Evolutionary conservation across 2,888 invertebrate genomes (phyloP).

Genomic region (Pammene aurita): DNA sequence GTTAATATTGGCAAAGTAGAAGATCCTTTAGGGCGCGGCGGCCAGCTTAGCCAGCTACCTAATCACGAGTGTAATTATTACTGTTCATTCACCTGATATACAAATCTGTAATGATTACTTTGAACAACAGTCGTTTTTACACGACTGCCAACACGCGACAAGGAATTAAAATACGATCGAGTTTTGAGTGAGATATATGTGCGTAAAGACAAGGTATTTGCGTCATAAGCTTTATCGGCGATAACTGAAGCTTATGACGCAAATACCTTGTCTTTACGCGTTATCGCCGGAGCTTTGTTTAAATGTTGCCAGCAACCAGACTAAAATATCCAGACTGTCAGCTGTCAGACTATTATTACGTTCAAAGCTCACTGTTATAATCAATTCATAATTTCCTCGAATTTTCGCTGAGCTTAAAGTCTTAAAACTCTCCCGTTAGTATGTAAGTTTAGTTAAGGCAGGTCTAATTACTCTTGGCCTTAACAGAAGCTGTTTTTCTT

Average conservation of each 20-base stretch:
- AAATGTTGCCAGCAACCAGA: slow-evolving; percentile 27
- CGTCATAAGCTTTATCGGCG: slow-evolving; percentile 33
- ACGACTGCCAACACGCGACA: slow-evolving; percentile 32
- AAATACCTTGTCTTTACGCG: no score
- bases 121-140: slow-evolving; percentile 50
- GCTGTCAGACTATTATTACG: slow-evolving; percentile 22
- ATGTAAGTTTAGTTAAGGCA: slow-evolving; percentile 10
- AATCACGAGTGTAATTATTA: slow-evolving; percentile 67
- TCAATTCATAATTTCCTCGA: slow-evolving; percentile 1
- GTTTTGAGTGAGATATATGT: slow-evolving; percentile 22
- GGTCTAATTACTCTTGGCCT: slow-evolving; percentile 22
- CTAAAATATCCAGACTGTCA: slow-evolving; percentile 20
- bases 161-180: slow-evolving; percentile 12
- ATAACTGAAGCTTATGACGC: no score
- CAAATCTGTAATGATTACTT: slow-evolving; percentile 48
- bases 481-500: slow-evolving; percentile 24
- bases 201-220: slow-evolving; percentile 9
- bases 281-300: slow-evolving; percentile 28
- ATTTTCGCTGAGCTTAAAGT: background rate
- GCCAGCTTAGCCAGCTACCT: slow-evolving; percentile 50
- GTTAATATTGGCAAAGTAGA: slow-evolving; percentile 49
- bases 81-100: slow-evolving; percentile 67
- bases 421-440: background rate
- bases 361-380: slow-evolving; percentile 14
- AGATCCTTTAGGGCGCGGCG: slow-evolving; percentile 52